phyloP scores from a whole-genome alignment of 2,888 invertebrate species.

The Pristionchus mayeri region DNA sequence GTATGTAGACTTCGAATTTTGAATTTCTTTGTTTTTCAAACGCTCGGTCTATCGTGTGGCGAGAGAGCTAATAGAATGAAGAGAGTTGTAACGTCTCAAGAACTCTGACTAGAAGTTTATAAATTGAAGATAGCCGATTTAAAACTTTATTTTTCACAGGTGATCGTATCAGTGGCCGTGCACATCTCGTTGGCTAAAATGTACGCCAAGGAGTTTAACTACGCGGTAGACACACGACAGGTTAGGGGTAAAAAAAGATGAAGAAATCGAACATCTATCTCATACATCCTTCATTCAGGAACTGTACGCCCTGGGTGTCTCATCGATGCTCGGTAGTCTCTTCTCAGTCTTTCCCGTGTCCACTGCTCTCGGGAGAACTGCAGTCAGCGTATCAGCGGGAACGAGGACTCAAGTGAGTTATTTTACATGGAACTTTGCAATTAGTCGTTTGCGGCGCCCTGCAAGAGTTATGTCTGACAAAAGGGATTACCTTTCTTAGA shows the following conservation, averaged over 20 bases:
- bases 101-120: too few species aligned
- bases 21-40: too few species aligned
- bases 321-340: slow-evolving; percentile 83
- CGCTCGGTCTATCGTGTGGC: too few species aligned
- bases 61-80: too few species aligned
- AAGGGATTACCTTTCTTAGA: slow-evolving; percentile 78
- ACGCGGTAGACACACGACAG: slow-evolving; percentile 79
- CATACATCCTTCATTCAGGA: slow-evolving; percentile 55
- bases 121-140: too few species aligned
- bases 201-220: slow-evolving; percentile 78
- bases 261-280: too few species aligned
- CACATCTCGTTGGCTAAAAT: slow-evolving; percentile 79
- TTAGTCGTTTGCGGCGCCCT: too few species aligned
- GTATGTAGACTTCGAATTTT: slow-evolving; percentile 49
- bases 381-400: slow-evolving; percentile 88
- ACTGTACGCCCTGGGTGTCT: slow-evolving; percentile 75
- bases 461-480: too few species aligned
- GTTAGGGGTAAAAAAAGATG: slow-evolving; percentile 68
- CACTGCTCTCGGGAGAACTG: slow-evolving; percentile 79
- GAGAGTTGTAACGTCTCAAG: too few species aligned
- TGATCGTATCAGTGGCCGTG: slow-evolving; percentile 78
- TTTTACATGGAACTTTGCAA: background rate
- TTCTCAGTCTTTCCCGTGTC: slow-evolving; percentile 78
- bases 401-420: slow-evolving; percentile 84
- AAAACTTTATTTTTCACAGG: too few species aligned